These are phyloP conservation scores for Otus sunia DNA, from an alignment of 2,113 vertebrate genomes.

Conservation along the genomic window DNA sequence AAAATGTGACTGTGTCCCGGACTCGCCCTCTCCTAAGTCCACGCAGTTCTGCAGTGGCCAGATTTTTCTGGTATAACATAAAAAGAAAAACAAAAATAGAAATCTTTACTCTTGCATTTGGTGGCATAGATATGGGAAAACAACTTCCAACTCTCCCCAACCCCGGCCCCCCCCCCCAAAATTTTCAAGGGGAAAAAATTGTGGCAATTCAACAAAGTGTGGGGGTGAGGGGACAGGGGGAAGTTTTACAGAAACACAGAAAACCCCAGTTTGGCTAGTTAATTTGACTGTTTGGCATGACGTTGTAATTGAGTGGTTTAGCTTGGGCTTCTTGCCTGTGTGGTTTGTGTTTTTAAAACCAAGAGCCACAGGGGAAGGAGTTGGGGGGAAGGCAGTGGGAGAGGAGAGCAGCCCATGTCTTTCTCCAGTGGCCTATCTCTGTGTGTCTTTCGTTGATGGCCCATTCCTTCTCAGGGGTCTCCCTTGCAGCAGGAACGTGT, in stretches of 20 bases:
- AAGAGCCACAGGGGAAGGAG: neutral
- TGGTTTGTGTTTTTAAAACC: constrained; percentile 1
- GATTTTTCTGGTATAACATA: neutral
- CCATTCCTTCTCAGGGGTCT: neutral
- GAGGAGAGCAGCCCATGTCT: neutral
- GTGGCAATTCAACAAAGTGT: neutral
- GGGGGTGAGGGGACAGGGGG: too few species aligned
- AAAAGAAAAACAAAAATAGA: neutral
- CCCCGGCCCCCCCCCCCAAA: accelerated
- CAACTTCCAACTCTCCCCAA: too few species aligned
- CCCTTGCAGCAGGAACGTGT: neutral
- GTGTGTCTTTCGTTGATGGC: neutral
- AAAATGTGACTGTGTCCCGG: neutral
- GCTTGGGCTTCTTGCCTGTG: neutral
- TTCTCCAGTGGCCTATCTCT: neutral
- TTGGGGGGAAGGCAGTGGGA: neutral
- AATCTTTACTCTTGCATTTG: neutral
- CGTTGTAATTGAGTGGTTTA: neutral
- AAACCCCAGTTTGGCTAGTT: neutral
- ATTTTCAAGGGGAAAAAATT: neutral
- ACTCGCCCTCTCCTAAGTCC: neutral
- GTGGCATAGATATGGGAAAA: neutral
- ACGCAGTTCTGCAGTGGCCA: neutral
- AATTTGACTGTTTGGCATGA: neutral
- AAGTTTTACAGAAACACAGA: neutral